These are phyloP conservation scores for Bradypus variegatus DNA, from an alignment of 2,797 vertebrate species.

Conservation along the genomic window DNA sequence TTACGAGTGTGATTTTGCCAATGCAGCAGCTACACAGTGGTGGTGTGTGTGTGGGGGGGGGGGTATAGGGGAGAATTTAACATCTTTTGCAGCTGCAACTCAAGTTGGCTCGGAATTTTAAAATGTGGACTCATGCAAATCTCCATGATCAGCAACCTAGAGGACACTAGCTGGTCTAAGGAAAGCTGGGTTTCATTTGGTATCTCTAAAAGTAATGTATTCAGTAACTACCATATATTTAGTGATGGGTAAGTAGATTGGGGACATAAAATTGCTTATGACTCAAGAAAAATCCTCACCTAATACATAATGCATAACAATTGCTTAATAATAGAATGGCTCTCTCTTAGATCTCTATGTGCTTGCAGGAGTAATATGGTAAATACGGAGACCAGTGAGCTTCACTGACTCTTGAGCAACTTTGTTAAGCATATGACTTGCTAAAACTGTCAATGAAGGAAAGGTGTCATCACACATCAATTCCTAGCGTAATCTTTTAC, in stretches of 20 bases:
- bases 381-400: rapidly evolving
- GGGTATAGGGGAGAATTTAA: not conserved
- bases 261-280: not conserved
- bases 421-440: not conserved
- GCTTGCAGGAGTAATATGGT: no score
- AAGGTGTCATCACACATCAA: rapidly evolving
- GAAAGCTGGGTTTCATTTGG: not conserved
- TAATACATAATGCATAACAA: not conserved
- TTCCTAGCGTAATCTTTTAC: no score
- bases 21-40: not conserved
- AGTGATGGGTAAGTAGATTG: not conserved
- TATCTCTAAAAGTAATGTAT: not conserved
- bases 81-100: not conserved
- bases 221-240: not conserved
- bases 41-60: no score
- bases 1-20: not conserved
- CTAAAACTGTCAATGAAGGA: not conserved
- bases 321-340: rapidly evolving
- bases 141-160: no score
- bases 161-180: not conserved
- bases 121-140: not conserved
- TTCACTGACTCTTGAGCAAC: not conserved
- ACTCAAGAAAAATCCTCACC: not conserved
- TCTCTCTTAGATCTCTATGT: not conserved
- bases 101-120: not conserved